A percentile compares a stretch with the other conserved stretches of the same genome.
These are phyloP conservation scores for Noturus placidus DNA, from an alignment of 2,113 vertebrate species.

Conservation along the genomic window DNA sequence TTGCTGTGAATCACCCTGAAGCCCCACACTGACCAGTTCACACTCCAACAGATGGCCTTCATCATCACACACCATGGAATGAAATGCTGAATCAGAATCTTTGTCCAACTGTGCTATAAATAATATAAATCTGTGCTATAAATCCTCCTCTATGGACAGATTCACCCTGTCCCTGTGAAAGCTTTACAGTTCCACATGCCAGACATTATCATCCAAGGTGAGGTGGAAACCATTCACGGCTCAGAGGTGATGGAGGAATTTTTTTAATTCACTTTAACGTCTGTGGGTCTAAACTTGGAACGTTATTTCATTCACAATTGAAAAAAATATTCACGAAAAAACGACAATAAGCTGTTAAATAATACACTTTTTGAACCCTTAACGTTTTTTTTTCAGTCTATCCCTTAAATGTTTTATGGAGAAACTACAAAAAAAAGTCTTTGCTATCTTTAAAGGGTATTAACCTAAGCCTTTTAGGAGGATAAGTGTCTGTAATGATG, in stretches of 20 bases:
- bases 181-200: neutral
- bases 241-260: neutral
- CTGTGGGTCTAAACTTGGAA: neutral
- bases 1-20: conserved; percentile 10
- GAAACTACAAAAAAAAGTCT: neutral
- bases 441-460: too few species aligned
- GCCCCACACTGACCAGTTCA: conserved; percentile 12
- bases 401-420: neutral
- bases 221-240: neutral
- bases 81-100: neutral
- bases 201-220: neutral
- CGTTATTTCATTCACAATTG: neutral
- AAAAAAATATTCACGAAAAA: neutral
- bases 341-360: neutral
- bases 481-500: neutral
- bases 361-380: neutral
- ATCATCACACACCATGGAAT: neutral
- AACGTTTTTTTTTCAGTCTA: neutral
- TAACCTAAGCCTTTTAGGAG: neutral
- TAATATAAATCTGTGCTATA: neutral
- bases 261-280: neutral
- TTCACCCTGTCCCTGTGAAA: neutral
- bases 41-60: conserved; percentile 3
- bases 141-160: neutral
- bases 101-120: neutral